Evolutionary conservation across 2,888 invertebrate species (phyloP).

Genomic region (Apodemia duryi): DNA sequence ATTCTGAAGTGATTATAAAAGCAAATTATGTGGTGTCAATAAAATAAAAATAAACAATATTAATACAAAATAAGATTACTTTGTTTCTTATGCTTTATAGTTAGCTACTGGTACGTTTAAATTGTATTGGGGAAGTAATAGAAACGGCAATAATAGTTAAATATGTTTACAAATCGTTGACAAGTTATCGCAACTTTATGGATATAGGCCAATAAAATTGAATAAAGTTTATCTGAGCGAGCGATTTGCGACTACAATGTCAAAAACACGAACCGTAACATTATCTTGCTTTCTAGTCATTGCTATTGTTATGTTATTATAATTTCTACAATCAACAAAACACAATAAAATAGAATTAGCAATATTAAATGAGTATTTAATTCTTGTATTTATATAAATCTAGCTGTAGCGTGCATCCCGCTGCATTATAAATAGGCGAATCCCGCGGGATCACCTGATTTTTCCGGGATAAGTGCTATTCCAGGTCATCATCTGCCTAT

Average conservation of each 20-base stretch:
- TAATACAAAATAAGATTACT: background rate
- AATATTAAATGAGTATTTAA: too few species aligned
- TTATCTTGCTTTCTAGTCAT: background rate
- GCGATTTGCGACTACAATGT: background rate
- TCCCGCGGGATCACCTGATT: too few species aligned
- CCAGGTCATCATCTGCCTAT: too few species aligned
- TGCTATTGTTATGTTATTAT: background rate
- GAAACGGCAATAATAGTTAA: slow-evolving; percentile 8
- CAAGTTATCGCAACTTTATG: slow-evolving; percentile 3
- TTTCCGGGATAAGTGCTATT: too few species aligned
- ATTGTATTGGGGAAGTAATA: slow-evolving; percentile 4
- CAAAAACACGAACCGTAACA: background rate
- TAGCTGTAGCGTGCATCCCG: too few species aligned
- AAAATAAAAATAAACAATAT: background rate
- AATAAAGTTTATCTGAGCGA: slow-evolving; percentile 3
- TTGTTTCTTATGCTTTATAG: background rate
- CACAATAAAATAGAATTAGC: too few species aligned
- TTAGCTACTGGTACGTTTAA: slow-evolving; percentile 9
- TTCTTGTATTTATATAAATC: too few species aligned
- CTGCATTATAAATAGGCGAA: too few species aligned
- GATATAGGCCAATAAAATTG: slow-evolving; percentile 4
- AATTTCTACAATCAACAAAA: too few species aligned
- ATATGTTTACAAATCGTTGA: slow-evolving; percentile 13
- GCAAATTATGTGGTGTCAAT: too few species aligned
- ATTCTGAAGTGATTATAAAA: too few species aligned